phyloP scores from a whole-genome alignment of 2,888 invertebrate genomes.

The Orthosia cruda region DNA sequence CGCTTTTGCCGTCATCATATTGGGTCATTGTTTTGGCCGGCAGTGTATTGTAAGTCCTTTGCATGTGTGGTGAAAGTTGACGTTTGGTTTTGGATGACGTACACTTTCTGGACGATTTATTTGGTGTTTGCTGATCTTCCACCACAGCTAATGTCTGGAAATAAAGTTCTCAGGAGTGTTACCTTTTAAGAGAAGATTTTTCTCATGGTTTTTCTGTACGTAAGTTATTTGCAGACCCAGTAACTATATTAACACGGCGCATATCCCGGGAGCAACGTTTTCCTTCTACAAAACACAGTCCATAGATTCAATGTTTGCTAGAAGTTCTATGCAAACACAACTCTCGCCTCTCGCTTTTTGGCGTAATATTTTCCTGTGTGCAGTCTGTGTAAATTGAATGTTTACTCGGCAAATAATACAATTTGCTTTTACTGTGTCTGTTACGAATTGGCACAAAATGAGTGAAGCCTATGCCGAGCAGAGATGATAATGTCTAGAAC shows the following conservation, averaged over 20 bases:
- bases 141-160: not conserved
- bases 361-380: constrained; percentile 67
- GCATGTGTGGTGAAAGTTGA: not conserved
- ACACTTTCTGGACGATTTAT: not conserved
- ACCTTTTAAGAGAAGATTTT: too few relatives aligned
- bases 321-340: constrained; percentile 67
- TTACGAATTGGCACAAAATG: not conserved
- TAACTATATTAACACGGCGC: constrained; percentile 57
- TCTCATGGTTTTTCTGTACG: constrained; percentile 20
- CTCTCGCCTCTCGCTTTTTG: constrained; percentile 54
- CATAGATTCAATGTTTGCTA: constrained; percentile 60
- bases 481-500: not conserved
- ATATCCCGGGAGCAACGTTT: constrained; percentile 59
- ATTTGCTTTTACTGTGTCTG: constrained; percentile 36
- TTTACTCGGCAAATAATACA: constrained; percentile 56
- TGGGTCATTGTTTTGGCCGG: constrained; percentile 19
- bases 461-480: too few relatives aligned
- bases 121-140: not conserved
- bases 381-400: constrained; percentile 69
- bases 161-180: not conserved
- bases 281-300: constrained; percentile 58
- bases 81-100: not conserved
- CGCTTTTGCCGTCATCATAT: not conserved
- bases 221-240: constrained; percentile 6
- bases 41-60: not conserved